phyloP scores from a whole-genome alignment of 1,140 invertebrate genomes.

The Drosophila sulfurigaster region DNA sequence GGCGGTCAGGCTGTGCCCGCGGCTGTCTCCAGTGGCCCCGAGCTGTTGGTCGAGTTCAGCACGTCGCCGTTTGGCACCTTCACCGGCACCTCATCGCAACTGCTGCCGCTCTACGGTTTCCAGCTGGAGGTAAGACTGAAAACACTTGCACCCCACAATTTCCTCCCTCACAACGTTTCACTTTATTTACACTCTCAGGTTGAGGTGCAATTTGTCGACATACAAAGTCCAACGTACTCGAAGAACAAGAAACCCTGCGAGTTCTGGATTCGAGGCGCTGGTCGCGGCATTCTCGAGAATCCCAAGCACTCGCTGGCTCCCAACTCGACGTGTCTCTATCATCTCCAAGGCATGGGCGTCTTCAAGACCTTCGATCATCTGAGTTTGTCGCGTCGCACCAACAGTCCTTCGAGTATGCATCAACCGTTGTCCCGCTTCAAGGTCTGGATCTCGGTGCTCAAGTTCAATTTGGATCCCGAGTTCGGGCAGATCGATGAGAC shows the following conservation, averaged over 20 bases:
- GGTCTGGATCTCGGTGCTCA: conserved; percentile 94
- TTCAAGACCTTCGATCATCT: conserved; percentile 84
- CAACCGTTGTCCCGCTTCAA: conserved; percentile 87
- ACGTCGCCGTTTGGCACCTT: conserved; percentile 96
- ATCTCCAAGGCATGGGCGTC: conserved; percentile 87
- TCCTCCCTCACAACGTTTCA: background rate
- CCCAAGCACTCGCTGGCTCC: conserved; percentile 92
- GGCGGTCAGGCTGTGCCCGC: conserved; percentile 93
- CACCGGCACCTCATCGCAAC: conserved; percentile 89
- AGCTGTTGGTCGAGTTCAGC: conserved; percentile 94
- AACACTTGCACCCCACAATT: background rate
- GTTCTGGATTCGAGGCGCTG: conserved; percentile 93
- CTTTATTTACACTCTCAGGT: conserved; percentile 64
- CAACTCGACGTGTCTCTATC: conserved; percentile 94
- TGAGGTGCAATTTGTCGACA: conserved; percentile 93
- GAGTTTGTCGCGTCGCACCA: conserved; percentile 74
- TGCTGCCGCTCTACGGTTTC: conserved; percentile 93
- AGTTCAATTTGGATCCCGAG: conserved; percentile 88
- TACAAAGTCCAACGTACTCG: conserved; percentile 91
- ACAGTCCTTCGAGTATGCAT: conserved; percentile 65
- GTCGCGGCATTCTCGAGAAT: conserved; percentile 91
- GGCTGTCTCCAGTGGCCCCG: conserved; percentile 93
- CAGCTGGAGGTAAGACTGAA: conserved; percentile 91
- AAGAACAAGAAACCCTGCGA: conserved; percentile 93
- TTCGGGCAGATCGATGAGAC: conserved; percentile 85